Conservation (phyloP, 2,888 invertebrate species). For the Netelia fuscicornis region DNA sequence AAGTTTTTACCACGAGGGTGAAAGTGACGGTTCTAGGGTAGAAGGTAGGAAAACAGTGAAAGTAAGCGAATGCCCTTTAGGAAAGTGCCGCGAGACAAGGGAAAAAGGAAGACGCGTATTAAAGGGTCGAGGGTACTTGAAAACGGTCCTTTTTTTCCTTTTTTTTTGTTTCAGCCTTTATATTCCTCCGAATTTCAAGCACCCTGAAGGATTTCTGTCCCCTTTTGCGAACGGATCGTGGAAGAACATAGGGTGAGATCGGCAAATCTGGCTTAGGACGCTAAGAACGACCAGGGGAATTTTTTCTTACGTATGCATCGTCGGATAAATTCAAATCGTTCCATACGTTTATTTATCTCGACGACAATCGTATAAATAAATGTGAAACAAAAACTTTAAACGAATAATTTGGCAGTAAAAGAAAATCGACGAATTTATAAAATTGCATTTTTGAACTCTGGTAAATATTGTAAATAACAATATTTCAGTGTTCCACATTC, state of each 20-base stretch:
- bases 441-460: no score
- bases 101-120: not conserved
- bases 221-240: constrained; percentile 9
- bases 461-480: no score
- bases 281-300: no score
- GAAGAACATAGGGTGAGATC: not conserved
- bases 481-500: no score
- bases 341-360: no score
- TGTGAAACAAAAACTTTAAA: no score
- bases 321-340: no score
- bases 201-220: constrained; percentile 70
- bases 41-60: not conserved
- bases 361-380: no score
- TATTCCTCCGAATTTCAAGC: constrained; percentile 40
- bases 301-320: no score
- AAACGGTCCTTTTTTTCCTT: not conserved
- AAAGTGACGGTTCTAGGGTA: constrained; percentile 35
- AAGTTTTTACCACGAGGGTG: constrained; percentile 55
- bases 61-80: constrained; percentile 15
- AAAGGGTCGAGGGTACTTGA: constrained; percentile 18
- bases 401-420: no score
- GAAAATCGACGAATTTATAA: no score
- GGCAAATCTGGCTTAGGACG: no score
- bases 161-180: not conserved
- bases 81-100: constrained; percentile 27